A percentile compares a stretch with the other conserved stretches of the same genome.
Conservation (phyloP, 30 jellyfish, hydroid and myxozoan species). For the Cassiopea andromeda region DNA sequence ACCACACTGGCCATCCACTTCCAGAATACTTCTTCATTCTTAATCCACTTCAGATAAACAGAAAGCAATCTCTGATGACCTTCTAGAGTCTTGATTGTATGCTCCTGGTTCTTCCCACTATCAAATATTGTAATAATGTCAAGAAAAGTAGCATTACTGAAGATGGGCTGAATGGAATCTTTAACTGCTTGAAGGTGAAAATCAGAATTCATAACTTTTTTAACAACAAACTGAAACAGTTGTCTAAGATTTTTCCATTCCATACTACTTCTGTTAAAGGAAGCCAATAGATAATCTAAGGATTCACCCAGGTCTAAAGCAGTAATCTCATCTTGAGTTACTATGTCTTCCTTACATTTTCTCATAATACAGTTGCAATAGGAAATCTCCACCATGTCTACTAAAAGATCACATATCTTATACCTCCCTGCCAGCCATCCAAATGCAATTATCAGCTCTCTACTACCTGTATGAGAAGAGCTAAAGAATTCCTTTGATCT, state of each 20-base stretch:
- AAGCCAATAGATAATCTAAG: not conserved
- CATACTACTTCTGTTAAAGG: not conserved
- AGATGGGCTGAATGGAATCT: not conserved
- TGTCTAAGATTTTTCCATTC: conserved; percentile 32
- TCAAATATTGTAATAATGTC: not conserved
- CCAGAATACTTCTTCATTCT: conserved; percentile 79
- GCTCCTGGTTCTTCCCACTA: not conserved
- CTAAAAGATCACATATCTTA: conserved; percentile 7
- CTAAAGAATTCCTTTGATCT: conserved; percentile 21
- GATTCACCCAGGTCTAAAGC: not conserved
- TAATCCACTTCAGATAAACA: conserved; percentile 59
- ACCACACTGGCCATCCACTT: conserved; percentile 84
- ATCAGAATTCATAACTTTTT: not conserved
- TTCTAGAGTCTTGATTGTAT: conserved; percentile 1
- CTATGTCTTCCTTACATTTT: not conserved
- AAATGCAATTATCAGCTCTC: conserved; percentile 76
- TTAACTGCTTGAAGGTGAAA: not conserved
- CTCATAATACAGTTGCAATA: conserved; percentile 15
- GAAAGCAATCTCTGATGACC: conserved; percentile 30
- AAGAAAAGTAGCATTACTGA: conserved; percentile 1
- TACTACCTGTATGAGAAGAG: conserved; percentile 32
- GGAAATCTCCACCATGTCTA: not conserved
- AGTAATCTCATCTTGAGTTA: not conserved
- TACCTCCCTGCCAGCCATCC: conserved; percentile 71
- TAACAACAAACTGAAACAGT: not conserved